Conservation (phyloP, 2,888 invertebrate genomes). For the Andrena camellia region DNA sequence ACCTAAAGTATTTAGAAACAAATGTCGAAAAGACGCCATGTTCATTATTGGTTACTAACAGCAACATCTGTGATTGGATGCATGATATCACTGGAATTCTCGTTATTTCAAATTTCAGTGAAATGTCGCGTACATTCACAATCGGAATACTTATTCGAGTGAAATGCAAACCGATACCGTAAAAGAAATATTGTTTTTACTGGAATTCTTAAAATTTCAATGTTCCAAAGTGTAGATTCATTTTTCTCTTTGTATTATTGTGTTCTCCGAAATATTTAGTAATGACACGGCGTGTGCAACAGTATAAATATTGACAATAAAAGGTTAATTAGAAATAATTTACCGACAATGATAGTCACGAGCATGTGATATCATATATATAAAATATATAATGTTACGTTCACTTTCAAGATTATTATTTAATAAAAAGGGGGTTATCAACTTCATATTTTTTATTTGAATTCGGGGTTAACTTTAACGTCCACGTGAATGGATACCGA, state of each 20-base stretch:
- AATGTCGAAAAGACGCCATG: constrained; percentile 50
- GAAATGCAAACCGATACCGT: background rate
- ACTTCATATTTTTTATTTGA: constrained; percentile 36
- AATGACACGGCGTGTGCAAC: constrained; percentile 10
- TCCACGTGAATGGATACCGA: constrained; percentile 9
- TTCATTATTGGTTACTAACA: constrained; percentile 44
- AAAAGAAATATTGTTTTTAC: background rate
- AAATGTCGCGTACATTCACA: background rate
- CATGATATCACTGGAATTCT: constrained; percentile 26
- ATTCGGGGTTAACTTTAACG: constrained; percentile 39
- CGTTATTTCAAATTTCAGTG: constrained; percentile 46
- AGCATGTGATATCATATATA: background rate
- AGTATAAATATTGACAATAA: constrained; percentile 34
- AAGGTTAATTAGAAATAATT: constrained; percentile 60
- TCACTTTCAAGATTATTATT: background rate
- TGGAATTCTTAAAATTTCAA: background rate
- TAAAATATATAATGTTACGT: background rate
- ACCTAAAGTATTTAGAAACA: constrained; percentile 25
- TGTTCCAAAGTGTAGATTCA: background rate
- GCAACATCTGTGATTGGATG: constrained; percentile 48
- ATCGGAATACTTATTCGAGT: too few species aligned
- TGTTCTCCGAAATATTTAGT: constrained; percentile 9
- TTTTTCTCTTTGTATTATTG: background rate
- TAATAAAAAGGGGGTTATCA: constrained; percentile 11
- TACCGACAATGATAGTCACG: background rate